Percentiles rank a stretch among this genome's conserved stretches.
Conservation (phyloP, 2,888 invertebrate species). For the Oscheius sp. region DNA sequence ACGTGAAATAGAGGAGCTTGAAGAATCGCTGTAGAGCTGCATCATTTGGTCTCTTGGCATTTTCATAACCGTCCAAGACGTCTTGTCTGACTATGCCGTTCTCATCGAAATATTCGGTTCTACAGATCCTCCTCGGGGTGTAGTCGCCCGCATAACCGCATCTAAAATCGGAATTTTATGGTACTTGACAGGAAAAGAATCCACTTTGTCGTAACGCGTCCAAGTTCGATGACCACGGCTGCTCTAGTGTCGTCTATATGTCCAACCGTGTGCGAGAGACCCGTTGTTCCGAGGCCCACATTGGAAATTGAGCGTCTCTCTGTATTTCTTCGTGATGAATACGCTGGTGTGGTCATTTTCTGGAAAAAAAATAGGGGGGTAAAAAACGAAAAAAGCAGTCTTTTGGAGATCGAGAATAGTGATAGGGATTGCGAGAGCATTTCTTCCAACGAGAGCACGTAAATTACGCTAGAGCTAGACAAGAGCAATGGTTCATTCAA, state of each 20-base stretch:
- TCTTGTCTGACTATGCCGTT: neutral
- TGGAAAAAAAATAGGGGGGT: no score
- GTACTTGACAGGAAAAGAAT: neutral
- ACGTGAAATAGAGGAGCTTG: conserved; percentile 30
- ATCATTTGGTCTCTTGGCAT: conserved; percentile 1
- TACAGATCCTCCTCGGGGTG: conserved; percentile 56
- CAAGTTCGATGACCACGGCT: conserved; percentile 67
- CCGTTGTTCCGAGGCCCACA: conserved; percentile 43
- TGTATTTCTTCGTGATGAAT: neutral
- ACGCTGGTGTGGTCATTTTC: neutral
- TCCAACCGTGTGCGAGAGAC: conserved; percentile 51
- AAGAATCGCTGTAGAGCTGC: conserved; percentile 23
- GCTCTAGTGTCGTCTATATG: conserved; percentile 56
- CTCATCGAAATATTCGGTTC: conserved; percentile 50
- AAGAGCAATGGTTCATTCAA: no score
- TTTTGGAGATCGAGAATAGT: no score
- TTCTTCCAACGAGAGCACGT: no score
- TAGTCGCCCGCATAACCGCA: conserved; percentile 67
- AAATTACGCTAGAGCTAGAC: no score
- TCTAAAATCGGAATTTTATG: conserved; percentile 40
- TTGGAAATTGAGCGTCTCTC: conserved; percentile 16
- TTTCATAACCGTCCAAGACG: conserved; percentile 9
- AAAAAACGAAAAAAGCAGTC: no score
- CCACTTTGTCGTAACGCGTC: conserved; percentile 65
- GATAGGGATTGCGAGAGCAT: no score